These are phyloP conservation scores for Diadophis punctatus DNA, from an alignment of 2,113 vertebrate genomes.

Conservation along the genomic window DNA sequence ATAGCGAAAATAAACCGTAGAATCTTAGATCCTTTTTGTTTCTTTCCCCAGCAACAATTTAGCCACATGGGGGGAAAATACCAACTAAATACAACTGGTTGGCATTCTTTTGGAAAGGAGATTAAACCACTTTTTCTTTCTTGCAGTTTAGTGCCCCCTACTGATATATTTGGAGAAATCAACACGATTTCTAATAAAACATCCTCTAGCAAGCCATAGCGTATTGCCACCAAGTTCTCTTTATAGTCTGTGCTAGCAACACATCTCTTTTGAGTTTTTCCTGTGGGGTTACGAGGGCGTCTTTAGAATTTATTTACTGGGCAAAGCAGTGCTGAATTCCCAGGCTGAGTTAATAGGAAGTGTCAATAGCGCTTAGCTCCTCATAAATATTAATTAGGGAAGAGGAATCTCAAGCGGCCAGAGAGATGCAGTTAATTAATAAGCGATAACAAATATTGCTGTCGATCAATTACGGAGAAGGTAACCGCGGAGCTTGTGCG, in stretches of 20 bases:
- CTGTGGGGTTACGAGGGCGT: background rate
- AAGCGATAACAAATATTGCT: conserved; percentile 21
- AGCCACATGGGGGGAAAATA: background rate
- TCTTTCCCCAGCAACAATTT: background rate
- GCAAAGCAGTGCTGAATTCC: background rate
- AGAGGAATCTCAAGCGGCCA: conserved; percentile 9
- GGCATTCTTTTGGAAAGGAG: background rate
- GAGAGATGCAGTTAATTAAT: conserved; percentile 3
- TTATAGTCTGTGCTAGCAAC: background rate
- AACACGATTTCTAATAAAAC: background rate
- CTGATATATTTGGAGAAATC: background rate
- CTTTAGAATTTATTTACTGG: conserved; percentile 13
- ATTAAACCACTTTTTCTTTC: background rate
- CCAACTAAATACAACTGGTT: background rate
- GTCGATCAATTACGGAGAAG: background rate
- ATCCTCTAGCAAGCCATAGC: background rate
- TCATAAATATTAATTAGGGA: conserved; percentile 30
- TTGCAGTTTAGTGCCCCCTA: background rate
- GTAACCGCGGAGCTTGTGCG: background rate
- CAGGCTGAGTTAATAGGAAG: background rate
- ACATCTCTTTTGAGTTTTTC: background rate
- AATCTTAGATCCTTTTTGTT: background rate
- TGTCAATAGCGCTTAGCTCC: conserved; percentile 20
- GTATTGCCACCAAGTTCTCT: no score
- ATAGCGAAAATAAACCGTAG: background rate